phyloP scores from a whole-genome alignment of 2,888 invertebrate species.

The Alsophila aescularia region DNA sequence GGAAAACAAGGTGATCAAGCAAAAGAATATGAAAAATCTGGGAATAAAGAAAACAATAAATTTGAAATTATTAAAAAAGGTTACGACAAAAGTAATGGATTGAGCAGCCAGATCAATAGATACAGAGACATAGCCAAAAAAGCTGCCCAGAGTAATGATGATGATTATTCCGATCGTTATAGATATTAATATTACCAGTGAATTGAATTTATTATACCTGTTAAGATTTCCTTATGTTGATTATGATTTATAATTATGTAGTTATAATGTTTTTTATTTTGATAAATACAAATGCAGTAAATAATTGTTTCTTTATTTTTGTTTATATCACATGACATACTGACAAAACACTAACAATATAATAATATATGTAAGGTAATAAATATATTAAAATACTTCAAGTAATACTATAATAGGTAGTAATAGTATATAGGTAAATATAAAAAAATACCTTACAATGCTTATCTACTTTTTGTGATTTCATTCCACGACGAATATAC shows the following conservation, averaged over 20 bases:
- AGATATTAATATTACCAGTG: not conserved
- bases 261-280: constrained; percentile 5
- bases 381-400: not conserved
- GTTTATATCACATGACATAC: not conserved
- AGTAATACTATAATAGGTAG: no score
- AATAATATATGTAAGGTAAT: not conserved
- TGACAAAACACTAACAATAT: not conserved
- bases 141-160: constrained; percentile 55
- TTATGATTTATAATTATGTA: not conserved
- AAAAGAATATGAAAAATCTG: constrained; percentile 45
- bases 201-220: not conserved
- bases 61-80: constrained; percentile 50
- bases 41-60: constrained; percentile 41
- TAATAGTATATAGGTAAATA: not conserved
- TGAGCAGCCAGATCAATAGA: constrained; percentile 49
- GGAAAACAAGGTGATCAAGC: constrained; percentile 49
- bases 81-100: constrained; percentile 41
- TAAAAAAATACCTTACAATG: not conserved
- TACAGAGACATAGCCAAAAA: constrained; percentile 60
- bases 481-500: not conserved
- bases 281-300: constrained; percentile 2
- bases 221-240: not conserved
- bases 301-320: not conserved
- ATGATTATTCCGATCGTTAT: constrained; percentile 51
- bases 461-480: not conserved